These are phyloP conservation scores for Engraulis encrasicolus DNA, from an alignment of 2,113 vertebrate species.

Conservation along the genomic window DNA sequence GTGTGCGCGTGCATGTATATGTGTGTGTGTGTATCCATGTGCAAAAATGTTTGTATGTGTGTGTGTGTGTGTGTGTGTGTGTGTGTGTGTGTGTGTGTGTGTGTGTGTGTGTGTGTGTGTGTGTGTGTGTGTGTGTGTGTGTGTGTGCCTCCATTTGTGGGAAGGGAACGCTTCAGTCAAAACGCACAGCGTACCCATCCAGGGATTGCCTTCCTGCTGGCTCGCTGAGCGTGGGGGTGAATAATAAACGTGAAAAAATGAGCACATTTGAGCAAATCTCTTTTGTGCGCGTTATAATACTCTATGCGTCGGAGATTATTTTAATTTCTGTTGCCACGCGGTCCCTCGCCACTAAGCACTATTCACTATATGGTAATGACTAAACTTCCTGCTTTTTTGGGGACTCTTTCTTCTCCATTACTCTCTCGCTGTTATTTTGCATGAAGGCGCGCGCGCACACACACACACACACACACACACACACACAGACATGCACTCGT, in stretches of 20 bases:
- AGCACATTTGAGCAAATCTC: not conserved
- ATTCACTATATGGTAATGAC: slow-evolving; percentile 37
- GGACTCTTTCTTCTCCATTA: not conserved
- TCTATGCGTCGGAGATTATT: not conserved
- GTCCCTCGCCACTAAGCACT: slow-evolving; percentile 22
- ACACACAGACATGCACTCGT: no score
- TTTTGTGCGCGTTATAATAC: not conserved
- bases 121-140: no score
- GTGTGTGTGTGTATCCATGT: no score
- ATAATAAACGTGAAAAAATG: not conserved
- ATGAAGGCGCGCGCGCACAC: no score
- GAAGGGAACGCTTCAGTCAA: no score
- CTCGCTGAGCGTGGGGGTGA: not conserved
- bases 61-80: no score
- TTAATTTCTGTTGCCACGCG: slow-evolving; percentile 11
- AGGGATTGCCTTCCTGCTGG: not conserved
- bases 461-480: no score
- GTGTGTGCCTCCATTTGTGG: no score
- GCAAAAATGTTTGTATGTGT: no score
- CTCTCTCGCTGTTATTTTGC: not conserved
- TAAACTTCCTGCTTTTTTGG: not conserved
- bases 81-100: no score
- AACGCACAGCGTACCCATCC: not conserved
- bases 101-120: no score
- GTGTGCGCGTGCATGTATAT: no score